A percentile compares a stretch with the other conserved stretches of the same genome.
Evolutionary conservation across 2,888 invertebrate species (phyloP).

Genomic region (Blomia tropicalis): DNA sequence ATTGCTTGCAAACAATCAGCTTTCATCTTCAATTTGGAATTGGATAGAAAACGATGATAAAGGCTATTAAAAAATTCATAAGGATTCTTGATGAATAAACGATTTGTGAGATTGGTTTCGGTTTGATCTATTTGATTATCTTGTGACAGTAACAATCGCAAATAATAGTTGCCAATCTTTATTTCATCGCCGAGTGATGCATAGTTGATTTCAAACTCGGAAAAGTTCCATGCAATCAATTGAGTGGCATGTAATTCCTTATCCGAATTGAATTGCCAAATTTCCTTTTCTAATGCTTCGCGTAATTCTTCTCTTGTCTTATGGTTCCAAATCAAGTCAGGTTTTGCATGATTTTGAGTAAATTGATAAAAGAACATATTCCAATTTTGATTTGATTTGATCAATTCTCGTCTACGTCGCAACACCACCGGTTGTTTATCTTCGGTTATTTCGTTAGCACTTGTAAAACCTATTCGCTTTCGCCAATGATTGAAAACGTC

Average conservation of each 20-base stretch:
- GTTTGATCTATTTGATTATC: constrained; percentile 48
- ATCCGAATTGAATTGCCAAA: constrained; percentile 72
- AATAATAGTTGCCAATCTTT: constrained; percentile 93
- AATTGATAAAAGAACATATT: constrained; percentile 87
- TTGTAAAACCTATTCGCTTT: constrained; percentile 42
- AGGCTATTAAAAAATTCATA: constrained; percentile 96
- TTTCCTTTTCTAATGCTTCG: constrained; percentile 77
- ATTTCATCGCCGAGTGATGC: constrained; percentile 88
- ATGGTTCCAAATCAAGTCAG: constrained; percentile 97
- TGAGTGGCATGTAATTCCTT: constrained; percentile 55
- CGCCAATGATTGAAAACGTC: constrained; percentile 58
- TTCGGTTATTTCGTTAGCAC: neutral
- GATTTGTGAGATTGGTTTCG: constrained; percentile 39
- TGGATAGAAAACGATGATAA: constrained; percentile 88
- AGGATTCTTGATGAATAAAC: constrained; percentile 67
- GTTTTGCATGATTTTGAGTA: constrained; percentile 75
- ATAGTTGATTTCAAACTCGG: constrained; percentile 87
- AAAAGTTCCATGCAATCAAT: constrained; percentile 88
- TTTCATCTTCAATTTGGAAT: constrained; percentile 77
- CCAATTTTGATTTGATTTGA: constrained; percentile 79
- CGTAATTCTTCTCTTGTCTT: constrained; percentile 92
- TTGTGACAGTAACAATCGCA: constrained; percentile 79
- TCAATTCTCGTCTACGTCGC: constrained; percentile 67
- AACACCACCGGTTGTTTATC: constrained; percentile 70
- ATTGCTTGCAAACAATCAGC: constrained; percentile 94